Evolutionary conservation across 2,113 vertebrate genomes (phyloP).

Genomic region (Tragelaphus scriptus): DNA sequence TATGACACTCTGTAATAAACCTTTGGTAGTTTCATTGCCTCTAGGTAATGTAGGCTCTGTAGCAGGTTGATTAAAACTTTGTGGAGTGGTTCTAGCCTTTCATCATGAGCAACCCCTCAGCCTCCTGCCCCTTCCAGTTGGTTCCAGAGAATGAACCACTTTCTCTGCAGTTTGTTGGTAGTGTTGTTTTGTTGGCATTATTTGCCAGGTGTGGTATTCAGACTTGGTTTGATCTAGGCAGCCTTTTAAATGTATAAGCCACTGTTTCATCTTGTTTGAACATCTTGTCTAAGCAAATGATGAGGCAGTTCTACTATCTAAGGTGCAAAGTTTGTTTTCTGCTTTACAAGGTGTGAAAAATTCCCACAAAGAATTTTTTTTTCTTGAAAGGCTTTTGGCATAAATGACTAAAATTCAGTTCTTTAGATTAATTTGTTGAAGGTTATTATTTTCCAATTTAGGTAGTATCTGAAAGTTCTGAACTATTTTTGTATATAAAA

Average conservation of each 20-base stretch:
- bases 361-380: not conserved
- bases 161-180: not conserved
- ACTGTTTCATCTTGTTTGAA: not conserved
- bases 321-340: not conserved
- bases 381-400: not conserved
- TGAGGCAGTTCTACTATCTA: not conserved
- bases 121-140: not conserved
- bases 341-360: not conserved
- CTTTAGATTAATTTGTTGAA: constrained; percentile 9
- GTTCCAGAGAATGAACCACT: not conserved
- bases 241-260: not conserved
- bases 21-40: not conserved
- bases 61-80: not conserved
- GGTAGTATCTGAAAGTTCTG: not conserved
- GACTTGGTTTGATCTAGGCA: not conserved
- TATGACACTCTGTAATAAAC: not conserved
- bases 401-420: constrained; percentile 11
- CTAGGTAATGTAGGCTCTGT: not conserved
- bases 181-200: not conserved
- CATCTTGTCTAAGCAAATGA: not conserved
- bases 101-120: too few species aligned
- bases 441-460: constrained; percentile 7
- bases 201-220: not conserved
- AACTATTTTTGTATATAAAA: not conserved
- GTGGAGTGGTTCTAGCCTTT: not conserved